Conservation (phyloP, 35 echinoderm and acorn worm species). For the Holothuria glaberrima region DNA sequence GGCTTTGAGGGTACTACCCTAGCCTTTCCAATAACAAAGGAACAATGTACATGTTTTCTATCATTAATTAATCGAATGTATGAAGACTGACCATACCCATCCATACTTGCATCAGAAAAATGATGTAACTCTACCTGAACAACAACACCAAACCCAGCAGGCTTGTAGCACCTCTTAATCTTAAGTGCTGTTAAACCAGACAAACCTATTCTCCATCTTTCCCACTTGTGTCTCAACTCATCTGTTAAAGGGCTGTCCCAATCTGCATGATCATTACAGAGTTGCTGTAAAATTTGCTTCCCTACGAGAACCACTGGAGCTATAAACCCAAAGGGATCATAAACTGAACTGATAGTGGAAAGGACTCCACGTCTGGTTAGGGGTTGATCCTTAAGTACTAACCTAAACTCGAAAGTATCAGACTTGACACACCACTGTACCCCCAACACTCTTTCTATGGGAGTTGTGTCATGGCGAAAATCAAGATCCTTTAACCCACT, state of each 20-base stretch:
- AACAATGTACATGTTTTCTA: background rate
- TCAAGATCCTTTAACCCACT: no score
- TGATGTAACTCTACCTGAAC: background rate
- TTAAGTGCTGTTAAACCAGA: background rate
- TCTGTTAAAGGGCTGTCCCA: constrained; percentile 8
- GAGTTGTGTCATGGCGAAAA: no score
- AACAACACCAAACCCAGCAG: background rate
- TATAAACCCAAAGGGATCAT: no score
- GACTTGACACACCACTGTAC: constrained; percentile 9
- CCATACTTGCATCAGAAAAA: constrained; percentile 5
- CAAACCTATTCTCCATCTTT: background rate
- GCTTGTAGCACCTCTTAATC: background rate
- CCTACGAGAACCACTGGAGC: background rate
- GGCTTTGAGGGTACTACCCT: constrained; percentile 3
- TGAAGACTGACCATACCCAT: constrained; percentile 19
- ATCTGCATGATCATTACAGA: background rate
- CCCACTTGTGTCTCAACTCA: background rate
- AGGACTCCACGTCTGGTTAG: constrained; percentile 17
- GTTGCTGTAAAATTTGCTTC: background rate
- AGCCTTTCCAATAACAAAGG: constrained; percentile 22
- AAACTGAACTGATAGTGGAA: no score
- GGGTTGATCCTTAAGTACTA: constrained; percentile 8
- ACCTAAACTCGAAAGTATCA: constrained; percentile 19
- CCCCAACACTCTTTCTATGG: no score
- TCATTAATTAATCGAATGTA: no score